Conservation (phyloP, 2,888 invertebrate genomes). For the Marasmarcha lunaedactyla region DNA sequence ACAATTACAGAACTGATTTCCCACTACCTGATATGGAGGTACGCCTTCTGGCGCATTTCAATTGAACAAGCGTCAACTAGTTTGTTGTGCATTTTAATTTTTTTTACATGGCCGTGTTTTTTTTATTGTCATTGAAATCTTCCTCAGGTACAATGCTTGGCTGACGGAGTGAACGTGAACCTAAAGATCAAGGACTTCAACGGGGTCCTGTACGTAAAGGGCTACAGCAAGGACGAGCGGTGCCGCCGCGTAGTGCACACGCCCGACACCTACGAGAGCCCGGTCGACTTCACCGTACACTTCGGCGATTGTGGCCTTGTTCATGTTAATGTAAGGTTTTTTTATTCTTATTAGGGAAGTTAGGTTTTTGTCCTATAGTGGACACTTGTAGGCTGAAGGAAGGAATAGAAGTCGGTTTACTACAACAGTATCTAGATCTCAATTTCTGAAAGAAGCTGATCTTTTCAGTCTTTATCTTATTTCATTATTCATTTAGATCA, state of each 20-base stretch:
- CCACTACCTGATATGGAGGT: slow-evolving; percentile 84
- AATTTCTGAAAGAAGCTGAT: too few relatives aligned
- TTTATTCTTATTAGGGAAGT: too few relatives aligned
- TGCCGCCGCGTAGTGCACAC: slow-evolving; percentile 86
- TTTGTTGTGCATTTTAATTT: background rate
- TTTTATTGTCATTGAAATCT: background rate
- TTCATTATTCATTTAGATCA: too few relatives aligned
- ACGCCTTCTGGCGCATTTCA: slow-evolving; percentile 8
- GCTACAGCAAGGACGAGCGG: slow-evolving; percentile 92
- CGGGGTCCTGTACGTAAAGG: slow-evolving; percentile 93
- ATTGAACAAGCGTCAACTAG: too few relatives aligned
- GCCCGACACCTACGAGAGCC: slow-evolving; percentile 75
- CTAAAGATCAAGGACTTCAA: slow-evolving; percentile 86
- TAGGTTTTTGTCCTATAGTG: too few relatives aligned
- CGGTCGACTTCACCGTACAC: slow-evolving; percentile 86
- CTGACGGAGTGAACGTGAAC: slow-evolving; percentile 91
- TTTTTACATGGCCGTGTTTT: background rate
- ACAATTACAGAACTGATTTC: slow-evolving; percentile 80
- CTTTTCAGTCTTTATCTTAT: too few relatives aligned
- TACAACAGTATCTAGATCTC: too few relatives aligned
- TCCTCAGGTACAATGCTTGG: slow-evolving; percentile 82
- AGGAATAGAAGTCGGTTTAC: too few relatives aligned
- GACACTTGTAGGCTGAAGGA: too few relatives aligned
- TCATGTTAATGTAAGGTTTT: slow-evolving; percentile 85
- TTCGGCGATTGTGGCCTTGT: slow-evolving; percentile 94